Percentiles rank a stretch among this genome's conserved stretches.
These are phyloP conservation scores for Rhingia rostrata DNA, from an alignment of 2,888 invertebrate species.

Conservation along the genomic window DNA sequence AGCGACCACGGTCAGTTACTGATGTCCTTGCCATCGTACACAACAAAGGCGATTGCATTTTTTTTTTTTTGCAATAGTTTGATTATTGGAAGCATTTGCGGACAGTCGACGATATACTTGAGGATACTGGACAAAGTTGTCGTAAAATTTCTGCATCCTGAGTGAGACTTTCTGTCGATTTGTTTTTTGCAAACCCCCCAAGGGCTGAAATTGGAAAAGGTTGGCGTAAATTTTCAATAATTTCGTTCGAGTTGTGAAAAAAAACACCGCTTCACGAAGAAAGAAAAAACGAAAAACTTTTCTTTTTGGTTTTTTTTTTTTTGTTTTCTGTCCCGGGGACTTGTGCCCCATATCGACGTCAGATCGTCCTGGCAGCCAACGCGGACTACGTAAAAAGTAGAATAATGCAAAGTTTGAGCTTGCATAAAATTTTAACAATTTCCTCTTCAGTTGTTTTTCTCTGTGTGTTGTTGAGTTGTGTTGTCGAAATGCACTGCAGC, in stretches of 20 bases:
- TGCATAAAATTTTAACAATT: constrained; percentile 70
- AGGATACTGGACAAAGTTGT: constrained; percentile 14
- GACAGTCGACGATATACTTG: background rate
- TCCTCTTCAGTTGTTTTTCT: constrained; percentile 59
- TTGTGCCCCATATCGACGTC: constrained; percentile 16
- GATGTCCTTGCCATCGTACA: constrained; percentile 6
- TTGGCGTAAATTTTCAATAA: constrained; percentile 55
- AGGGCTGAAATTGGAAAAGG: background rate
- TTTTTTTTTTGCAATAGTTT: background rate
- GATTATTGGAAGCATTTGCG: constrained; percentile 4
- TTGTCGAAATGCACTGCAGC: constrained; percentile 31
- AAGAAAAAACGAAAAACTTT: too few relatives aligned
- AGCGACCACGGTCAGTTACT: background rate
- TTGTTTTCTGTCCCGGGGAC: constrained; percentile 3
- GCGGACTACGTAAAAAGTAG: background rate
- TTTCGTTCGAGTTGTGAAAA: constrained; percentile 29
- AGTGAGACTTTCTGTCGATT: constrained; percentile 33
- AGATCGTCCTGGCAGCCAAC: constrained; percentile 29
- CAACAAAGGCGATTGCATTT: background rate
- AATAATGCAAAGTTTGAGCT: constrained; percentile 56
- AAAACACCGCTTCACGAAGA: background rate
- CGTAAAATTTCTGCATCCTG: constrained; percentile 22
- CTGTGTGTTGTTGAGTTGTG: constrained; percentile 16
- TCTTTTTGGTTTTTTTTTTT: background rate
- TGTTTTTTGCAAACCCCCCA: background rate